Base-by-base conservation (phyloP, 2,888 invertebrate species). In the Melipona bicolor region DNA sequence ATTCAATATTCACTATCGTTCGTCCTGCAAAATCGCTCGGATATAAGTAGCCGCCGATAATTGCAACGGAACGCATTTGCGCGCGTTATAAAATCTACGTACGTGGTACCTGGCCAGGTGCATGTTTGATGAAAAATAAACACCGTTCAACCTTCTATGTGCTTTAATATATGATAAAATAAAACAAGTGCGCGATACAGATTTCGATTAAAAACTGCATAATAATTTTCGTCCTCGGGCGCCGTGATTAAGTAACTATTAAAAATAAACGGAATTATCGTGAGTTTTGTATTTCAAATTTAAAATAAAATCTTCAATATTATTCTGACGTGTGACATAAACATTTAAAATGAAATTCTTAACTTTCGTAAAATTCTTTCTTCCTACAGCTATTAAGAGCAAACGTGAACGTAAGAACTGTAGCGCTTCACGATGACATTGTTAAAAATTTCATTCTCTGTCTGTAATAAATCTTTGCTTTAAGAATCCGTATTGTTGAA, bases 1-100 rank as follows among this genome's bases (percentile, higher is more conserved):
- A 85, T 86, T 85, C 81, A 81, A 85, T 85, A 85, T 81, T 85
- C 85, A 75, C 76, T 21, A 54, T 71, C 80, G 64, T 59, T 77
- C 69, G 43, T 27, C 43, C 49, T 24, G 54, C 70, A 73, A 75
- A 71, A 83, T 75, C 79, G 24, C 59, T n/a, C 3, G 77, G 77
- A 61, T 59, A 56, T 67, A 83, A 83, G 71, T 83, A 62, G 19
- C 27, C 21, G 9, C 2, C 21, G 71, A 43, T 56, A 56, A 77
- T 77, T 72, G 27, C 56, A 62, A 24, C 32, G 11, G 56, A 64
- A 71, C 49, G 27, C 27, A 27, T 43, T 24, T 9, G 52, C 11
- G 17, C 54, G 13, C 19, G 36, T 24, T 52, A 59, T 64, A 32
- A 11, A 68, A 81, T 36, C 49, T 62, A 19, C 32, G 11, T 62